A percentile compares a stretch with the other conserved stretches of the same genome.
These are phyloP conservation scores for Myopa tessellatipennis DNA, from an alignment of 2,888 invertebrate species.

Conservation along the genomic window DNA sequence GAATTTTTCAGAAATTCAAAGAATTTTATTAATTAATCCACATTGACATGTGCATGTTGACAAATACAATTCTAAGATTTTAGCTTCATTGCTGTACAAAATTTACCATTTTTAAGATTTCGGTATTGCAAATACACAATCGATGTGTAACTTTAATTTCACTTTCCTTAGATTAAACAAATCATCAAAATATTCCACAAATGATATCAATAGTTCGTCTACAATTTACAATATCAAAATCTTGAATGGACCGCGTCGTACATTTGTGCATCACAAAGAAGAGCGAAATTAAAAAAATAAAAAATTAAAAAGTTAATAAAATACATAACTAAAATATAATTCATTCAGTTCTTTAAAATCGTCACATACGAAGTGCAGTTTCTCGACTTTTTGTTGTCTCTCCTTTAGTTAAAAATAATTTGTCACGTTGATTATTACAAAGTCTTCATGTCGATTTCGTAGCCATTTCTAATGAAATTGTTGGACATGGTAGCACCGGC, in stretches of 20 bases:
- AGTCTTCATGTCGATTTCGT: neutral
- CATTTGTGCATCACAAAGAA: neutral
- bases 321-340: slow-evolving; percentile 24
- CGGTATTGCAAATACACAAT: neutral
- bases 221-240: no score
- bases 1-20: no score
- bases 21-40: no score
- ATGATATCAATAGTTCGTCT: no score
- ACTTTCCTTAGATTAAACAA: neutral
- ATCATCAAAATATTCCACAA: no score
- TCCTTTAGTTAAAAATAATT: neutral
- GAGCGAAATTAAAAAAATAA: neutral
- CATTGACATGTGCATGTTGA: no score
- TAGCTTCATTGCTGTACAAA: no score
- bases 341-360: slow-evolving; percentile 24
- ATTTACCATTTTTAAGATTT: no score
- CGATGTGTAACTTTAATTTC: neutral
- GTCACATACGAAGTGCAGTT: neutral
- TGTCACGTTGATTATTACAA: neutral
- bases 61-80: no score
- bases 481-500: slow-evolving; percentile 6
- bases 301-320: neutral
- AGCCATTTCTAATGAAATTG: slow-evolving; percentile 16
- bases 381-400: neutral
- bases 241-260: no score